These are phyloP conservation scores for Cryptoblepharus egeriae DNA, from an alignment of 2,797 vertebrate species.

Conservation along the genomic window DNA sequence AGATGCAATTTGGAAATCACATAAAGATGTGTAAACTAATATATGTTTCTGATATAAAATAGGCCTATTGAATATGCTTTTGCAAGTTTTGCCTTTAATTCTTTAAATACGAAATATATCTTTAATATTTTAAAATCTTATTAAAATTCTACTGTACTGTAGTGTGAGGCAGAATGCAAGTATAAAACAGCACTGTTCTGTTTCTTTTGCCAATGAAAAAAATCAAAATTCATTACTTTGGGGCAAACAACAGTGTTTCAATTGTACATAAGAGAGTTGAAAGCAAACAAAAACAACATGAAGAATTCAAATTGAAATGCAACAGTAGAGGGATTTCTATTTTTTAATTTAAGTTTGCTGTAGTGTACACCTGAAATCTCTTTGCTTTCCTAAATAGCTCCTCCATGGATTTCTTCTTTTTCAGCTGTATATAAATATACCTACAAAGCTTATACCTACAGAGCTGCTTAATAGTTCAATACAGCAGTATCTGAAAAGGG, in stretches of 20 bases:
- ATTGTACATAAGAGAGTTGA: not conserved
- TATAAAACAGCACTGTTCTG: not conserved
- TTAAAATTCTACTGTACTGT: not conserved
- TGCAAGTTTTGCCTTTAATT: not conserved
- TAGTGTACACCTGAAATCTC: not conserved
- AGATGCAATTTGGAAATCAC: not conserved
- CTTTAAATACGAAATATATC: not conserved
- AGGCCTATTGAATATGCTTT: not conserved
- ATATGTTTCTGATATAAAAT: not conserved
- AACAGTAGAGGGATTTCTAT: not conserved
- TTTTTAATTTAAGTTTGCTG: constrained; percentile 45
- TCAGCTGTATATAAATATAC: constrained; percentile 54
- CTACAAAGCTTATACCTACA: constrained; percentile 39
- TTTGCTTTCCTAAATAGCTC: constrained; percentile 42
- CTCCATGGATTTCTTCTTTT: constrained; percentile 72
- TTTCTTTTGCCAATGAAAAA: constrained; percentile 33
- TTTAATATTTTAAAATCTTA: not conserved
- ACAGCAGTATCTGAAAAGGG: no score
- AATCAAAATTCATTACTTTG: constrained; percentile 8
- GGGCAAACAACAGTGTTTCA: constrained; percentile 28
- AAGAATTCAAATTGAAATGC: not conserved
- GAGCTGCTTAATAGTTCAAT: constrained; percentile 67
- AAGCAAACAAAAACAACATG: not conserved
- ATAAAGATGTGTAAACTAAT: not conserved
- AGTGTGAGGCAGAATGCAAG: not conserved